Evolutionary conservation across 23 tunicate species (phyloP), one percentile per base, ranked within the genome.

Genomic region (Trididemnum miniatum): DNA sequence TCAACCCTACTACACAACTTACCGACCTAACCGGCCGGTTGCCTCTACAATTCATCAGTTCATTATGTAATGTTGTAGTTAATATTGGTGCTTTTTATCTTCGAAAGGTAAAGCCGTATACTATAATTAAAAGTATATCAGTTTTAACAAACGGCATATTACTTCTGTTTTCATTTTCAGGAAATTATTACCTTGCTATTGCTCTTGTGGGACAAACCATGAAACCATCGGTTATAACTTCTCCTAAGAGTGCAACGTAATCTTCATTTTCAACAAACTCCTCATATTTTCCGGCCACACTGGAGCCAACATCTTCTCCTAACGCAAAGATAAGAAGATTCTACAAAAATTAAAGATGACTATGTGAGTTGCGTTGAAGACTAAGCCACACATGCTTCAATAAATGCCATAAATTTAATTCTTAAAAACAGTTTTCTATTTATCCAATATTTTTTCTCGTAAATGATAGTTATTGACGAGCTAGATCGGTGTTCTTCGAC

Each of bases 101-200:
- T n/a, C n/a, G n/a, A n/a, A n/a, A n/a, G n/a, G n/a, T n/a, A n/a
- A n/a, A n/a, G n/a, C n/a, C n/a, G n/a, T n/a, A n/a, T n/a, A n/a
- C 12, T 49, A 49, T 49, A 9, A 49, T 9, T 9, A 49, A 49
- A 49, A 49, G 57, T 12, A 9, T 9, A 49, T 49, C 57, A 49
- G 18, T 49, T 12, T 12, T 49, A 18, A 9, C 18, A 49, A 12
- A 9, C 18, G 57, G 67, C 26, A 12, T 62, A 5, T 62, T 24
- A 24, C 67, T 24, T 62, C 26, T 62, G 67, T 26, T 62, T 22
- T 18, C 67, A 3, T n/a, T n/a, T n/a, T n/a, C n/a, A n/a, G n/a
- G n/a, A n/a, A n/a, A n/a, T n/a, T n/a, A n/a, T 40, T 77, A 77
- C 90, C 84, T 86, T 7, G 90, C 90, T 34, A 86, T 27, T 7